These are phyloP conservation scores for Serripes groenlandicus DNA, from an alignment of 2,888 invertebrate genomes.

Conservation along the genomic window DNA sequence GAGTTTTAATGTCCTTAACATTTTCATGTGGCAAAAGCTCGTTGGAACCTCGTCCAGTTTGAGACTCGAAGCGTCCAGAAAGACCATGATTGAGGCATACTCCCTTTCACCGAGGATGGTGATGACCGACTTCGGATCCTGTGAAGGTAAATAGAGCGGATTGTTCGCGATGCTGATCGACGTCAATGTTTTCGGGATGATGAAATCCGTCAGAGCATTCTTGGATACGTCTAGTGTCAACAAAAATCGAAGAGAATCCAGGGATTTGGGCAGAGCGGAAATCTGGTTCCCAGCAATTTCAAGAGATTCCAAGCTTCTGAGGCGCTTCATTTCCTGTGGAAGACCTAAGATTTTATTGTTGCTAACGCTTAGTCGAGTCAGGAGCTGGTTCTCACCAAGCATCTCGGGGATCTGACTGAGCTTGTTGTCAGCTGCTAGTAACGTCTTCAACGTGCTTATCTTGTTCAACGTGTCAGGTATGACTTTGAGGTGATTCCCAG, in stretches of 20 bases:
- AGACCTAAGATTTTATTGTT: constrained; percentile 75
- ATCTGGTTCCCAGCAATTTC: constrained; percentile 76
- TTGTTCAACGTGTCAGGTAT: constrained; percentile 73
- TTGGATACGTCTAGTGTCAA: constrained; percentile 77
- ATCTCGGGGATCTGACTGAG: constrained; percentile 79
- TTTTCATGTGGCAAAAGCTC: constrained; percentile 76
- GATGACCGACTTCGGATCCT: constrained; percentile 75
- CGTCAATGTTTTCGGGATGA: constrained; percentile 77
- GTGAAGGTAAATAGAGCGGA: constrained; percentile 75
- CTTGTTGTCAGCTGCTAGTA: constrained; percentile 78
- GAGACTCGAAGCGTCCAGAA: constrained; percentile 77
- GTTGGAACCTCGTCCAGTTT: constrained; percentile 79
- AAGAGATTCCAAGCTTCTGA: constrained; percentile 74
- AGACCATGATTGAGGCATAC: constrained; percentile 76
- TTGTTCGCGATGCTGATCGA: constrained; percentile 79
- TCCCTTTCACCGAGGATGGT: constrained; percentile 76
- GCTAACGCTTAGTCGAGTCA: constrained; percentile 75
- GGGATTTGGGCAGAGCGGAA: constrained; percentile 77
- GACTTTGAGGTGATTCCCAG: constrained; percentile 79
- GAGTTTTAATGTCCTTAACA: constrained; percentile 77
- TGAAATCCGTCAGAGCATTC: constrained; percentile 80
- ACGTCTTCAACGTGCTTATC: constrained; percentile 76
- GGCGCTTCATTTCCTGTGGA: constrained; percentile 76
- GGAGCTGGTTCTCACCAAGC: constrained; percentile 81
- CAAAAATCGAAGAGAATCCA: constrained; percentile 79